Conservation (phyloP, 2,888 invertebrate species). For the Hirudinaria manillensis region DNA sequence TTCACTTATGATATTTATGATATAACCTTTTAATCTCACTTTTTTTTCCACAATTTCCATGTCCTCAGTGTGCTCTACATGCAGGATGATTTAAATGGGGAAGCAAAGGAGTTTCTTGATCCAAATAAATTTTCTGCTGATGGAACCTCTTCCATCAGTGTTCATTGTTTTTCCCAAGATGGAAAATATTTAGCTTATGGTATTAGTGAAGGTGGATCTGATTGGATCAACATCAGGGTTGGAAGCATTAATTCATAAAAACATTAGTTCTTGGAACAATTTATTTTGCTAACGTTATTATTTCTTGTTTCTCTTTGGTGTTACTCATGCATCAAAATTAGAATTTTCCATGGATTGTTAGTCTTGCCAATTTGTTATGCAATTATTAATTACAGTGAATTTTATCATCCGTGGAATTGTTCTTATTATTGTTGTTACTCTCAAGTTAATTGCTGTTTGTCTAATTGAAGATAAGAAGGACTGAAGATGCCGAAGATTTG, state of each 20-base stretch:
- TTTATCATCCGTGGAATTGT: no score
- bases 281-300: slow-evolving; percentile 4
- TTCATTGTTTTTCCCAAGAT: slow-evolving; percentile 67
- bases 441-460: no score
- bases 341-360: no score
- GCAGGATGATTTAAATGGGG: slow-evolving; percentile 70
- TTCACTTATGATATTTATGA: no score
- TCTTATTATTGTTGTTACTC: no score
- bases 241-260: neutral
- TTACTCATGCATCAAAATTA: no score
- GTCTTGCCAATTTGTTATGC: no score
- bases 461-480: slow-evolving; percentile 47
- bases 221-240: slow-evolving; percentile 79
- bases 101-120: slow-evolving; percentile 76
- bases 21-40: no score
- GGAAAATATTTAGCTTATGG: slow-evolving; percentile 84
- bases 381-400: neutral
- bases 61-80: slow-evolving; percentile 76
- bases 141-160: slow-evolving; percentile 51
- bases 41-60: neutral
- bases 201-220: slow-evolving; percentile 84
- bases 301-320: neutral
- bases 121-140: slow-evolving; percentile 85
- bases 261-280: neutral
- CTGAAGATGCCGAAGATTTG: slow-evolving; percentile 68